Evolutionary conservation across 2,888 invertebrate species (phyloP).

Genomic region (Anthrax anthrax): DNA sequence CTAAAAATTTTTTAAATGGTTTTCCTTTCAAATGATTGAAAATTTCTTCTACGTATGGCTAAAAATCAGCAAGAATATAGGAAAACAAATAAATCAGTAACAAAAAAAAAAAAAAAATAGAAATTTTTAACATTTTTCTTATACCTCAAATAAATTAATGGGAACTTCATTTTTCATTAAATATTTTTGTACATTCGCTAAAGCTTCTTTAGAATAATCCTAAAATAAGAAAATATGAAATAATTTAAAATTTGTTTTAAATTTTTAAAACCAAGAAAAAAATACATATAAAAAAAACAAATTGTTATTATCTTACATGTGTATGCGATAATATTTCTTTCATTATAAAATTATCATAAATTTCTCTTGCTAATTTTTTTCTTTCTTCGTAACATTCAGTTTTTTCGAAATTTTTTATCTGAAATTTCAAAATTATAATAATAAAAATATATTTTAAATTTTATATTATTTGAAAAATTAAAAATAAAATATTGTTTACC

Average conservation of each 20-base stretch:
- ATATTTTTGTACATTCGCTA: constrained; percentile 95
- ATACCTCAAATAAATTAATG: constrained; percentile 93
- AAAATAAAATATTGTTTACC: constrained; percentile 42
- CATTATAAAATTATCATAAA: constrained; percentile 99
- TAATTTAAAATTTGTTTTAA: neutral
- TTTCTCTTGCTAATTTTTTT: constrained; percentile 85
- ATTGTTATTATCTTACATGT: constrained; percentile 58
- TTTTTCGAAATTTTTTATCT: constrained; percentile 99
- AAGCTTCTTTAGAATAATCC: constrained; percentile 97
- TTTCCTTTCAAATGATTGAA: constrained; percentile 93
- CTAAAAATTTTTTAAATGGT: constrained; percentile 95
- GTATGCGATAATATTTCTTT: constrained; percentile 97
- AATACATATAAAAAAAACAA: too few relatives aligned
- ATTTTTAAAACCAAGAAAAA: too few relatives aligned
- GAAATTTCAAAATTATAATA: too few relatives aligned
- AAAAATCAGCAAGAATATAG: neutral
- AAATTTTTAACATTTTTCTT: constrained; percentile 13
- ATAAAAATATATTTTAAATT: too few relatives aligned
- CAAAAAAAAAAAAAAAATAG: constrained; percentile 12
- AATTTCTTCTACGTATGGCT: constrained; percentile 99
- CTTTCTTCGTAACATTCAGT: constrained; percentile 94
- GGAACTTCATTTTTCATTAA: constrained; percentile 95
- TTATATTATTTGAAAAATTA: too few relatives aligned
- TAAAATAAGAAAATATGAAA: constrained; percentile 34
- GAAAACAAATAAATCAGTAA: neutral